Base-by-base conservation (phyloP, 2,797 vertebrate species). In the Rhincodon typus region DNA sequence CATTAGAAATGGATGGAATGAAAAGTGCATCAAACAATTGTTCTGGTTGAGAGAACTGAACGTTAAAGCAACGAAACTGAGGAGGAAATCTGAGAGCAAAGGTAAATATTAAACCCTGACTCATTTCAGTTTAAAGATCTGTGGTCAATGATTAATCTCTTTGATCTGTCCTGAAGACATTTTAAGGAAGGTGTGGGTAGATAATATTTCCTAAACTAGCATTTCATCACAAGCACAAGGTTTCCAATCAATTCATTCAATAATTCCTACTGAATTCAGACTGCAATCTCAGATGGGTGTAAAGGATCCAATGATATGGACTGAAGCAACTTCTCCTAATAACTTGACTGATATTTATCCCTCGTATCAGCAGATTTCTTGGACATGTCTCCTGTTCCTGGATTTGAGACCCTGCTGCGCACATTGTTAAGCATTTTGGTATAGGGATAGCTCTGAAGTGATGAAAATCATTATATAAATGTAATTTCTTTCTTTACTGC, bases 111-210 rank as follows among this genome's bases (percentile, higher is more conserved):
- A 50, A 53, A 74, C 8, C 42, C 23, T 95, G 94, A 95, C 27
- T 53, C 94, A 95, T 21, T 91, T 15, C 2, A n/a, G 30, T 57
- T 34, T 91, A 8, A 66, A 30, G 62, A n/a, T n/a, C 13, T 72
- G 42, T 94, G 93, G 93, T 74, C 27, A 57, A 21, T 95, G 94
- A 95, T 74, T 95, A 95, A 95, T 77, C 94, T 74, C 5, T 95
- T 95, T 95, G 94, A 95, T 77, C 70, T 53, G 13, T 53, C 46
- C 70, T 19, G 94, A 5, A 53, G 46, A 53, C 13, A 8, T 34
- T n/a, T 57, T 53, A 3, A n/a, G 70, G 69, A 74, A 95, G 94
- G 70, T 77, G 94, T 95, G 46, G 69, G 69, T 21, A 50, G 94
- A 57, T 95, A 77, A 0, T 77, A 42, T 93, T 93, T 67, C 90